Evolutionary conservation across 2,888 invertebrate species (phyloP).

Genomic region (Dromius quadrimaculatus): DNA sequence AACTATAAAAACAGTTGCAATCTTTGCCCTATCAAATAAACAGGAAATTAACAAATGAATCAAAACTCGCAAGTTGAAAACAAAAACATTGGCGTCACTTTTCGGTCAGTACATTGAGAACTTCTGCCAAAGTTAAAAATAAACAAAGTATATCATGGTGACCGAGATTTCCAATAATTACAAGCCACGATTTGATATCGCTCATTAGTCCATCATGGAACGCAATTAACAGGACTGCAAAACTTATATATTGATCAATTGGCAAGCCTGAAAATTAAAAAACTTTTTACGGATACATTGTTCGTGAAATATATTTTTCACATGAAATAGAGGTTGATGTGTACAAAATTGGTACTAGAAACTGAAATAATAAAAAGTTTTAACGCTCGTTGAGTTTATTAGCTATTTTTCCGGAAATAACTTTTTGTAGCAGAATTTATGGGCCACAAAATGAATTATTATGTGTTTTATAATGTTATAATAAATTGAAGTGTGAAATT

Average conservation of each 20-base stretch:
- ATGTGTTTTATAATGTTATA: too few relatives aligned
- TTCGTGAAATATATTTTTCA: too few relatives aligned
- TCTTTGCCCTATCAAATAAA: slow-evolving; percentile 7
- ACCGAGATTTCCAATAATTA: slow-evolving; percentile 25
- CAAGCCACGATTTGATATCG: slow-evolving; percentile 1
- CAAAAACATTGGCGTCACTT: slow-evolving; percentile 5
- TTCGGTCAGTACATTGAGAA: neutral
- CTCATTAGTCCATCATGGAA: slow-evolving; percentile 11
- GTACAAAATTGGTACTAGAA: too few relatives aligned
- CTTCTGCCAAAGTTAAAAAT: slow-evolving; percentile 18
- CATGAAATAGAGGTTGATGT: too few relatives aligned
- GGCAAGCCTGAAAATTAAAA: slow-evolving; percentile 7
- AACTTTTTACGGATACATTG: slow-evolving; percentile 25
- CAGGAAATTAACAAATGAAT: slow-evolving; percentile 9
- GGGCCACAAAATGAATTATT: too few relatives aligned
- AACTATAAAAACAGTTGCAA: neutral
- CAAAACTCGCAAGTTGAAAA: slow-evolving; percentile 21
- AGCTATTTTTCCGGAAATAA: too few relatives aligned
- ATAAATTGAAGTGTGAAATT: too few relatives aligned
- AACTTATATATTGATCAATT: slow-evolving; percentile 3
- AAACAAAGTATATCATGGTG: slow-evolving; percentile 18
- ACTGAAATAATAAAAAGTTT: too few relatives aligned
- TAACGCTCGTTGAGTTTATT: too few relatives aligned
- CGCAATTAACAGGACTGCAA: slow-evolving; percentile 3
- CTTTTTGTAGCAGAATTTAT: too few relatives aligned